Conservation (phyloP, 1,140 invertebrate genomes). For the Drosophila saltans region DNA sequence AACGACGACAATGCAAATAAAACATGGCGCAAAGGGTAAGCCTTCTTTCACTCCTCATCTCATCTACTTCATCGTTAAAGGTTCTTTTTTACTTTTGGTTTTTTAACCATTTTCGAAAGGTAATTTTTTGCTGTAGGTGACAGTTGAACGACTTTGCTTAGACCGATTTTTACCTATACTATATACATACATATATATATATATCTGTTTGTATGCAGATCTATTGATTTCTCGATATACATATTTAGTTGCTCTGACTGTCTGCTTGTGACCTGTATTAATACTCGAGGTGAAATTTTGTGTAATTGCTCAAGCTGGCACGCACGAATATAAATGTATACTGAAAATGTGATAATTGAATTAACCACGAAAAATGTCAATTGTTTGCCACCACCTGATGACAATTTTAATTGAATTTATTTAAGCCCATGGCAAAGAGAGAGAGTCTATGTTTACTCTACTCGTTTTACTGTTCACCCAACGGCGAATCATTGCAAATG, state of each 20-base stretch:
- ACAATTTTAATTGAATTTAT: conserved; percentile 71
- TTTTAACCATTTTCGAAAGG: conserved; percentile 55
- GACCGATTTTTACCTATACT: conserved; percentile 13
- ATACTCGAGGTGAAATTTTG: conserved; percentile 22
- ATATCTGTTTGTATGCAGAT: background rate
- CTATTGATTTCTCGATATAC: conserved; percentile 37
- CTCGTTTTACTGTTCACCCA: conserved; percentile 10
- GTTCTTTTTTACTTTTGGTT: conserved; percentile 20
- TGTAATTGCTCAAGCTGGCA: conserved; percentile 40
- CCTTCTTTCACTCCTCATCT: background rate
- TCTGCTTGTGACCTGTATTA: conserved; percentile 18
- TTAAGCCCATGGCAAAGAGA: conserved; percentile 49
- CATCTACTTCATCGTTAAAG: background rate
- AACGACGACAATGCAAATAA: conserved; percentile 71
- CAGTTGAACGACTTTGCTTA: conserved; percentile 29
- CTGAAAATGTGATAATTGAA: conserved; percentile 68
- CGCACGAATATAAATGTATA: conserved; percentile 21
- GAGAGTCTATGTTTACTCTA: conserved; percentile 6
- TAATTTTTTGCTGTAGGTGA: conserved; percentile 58
- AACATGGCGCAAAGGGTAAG: conserved; percentile 43
- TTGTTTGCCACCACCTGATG: conserved; percentile 56
- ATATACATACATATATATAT: background rate
- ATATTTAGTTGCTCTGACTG: conserved; percentile 25
- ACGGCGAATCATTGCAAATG: background rate
- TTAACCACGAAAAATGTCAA: conserved; percentile 53